Evolutionary conservation across 2,888 invertebrate genomes (phyloP), one percentile per base, ranked within the genome.

Genomic region (Ophion slaviceki): DNA sequence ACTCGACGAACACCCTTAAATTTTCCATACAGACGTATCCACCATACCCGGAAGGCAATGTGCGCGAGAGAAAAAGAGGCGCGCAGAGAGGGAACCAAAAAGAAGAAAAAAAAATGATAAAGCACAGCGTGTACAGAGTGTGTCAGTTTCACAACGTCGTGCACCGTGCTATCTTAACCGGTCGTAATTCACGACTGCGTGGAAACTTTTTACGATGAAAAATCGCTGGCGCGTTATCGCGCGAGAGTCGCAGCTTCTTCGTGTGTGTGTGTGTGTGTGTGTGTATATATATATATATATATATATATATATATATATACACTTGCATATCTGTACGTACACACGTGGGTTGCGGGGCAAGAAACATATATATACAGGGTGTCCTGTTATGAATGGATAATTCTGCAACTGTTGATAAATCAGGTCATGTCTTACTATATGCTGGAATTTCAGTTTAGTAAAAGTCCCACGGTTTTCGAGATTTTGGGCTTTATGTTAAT

Each of bases 171-270:
- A 88, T 87, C 87, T 87, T 84, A 87, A 87, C 85, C 78, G 84
- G 75, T 79, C 84, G 85, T 87, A 87, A 87, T 87, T 85, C 82
- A 87, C 83, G 71, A 70, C 74, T 75, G 72, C 74, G 77, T 72
- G 67, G 70, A 75, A 86, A 87, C 80, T 87, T 87, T 87, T 85
- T 85, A 85, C 85, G 71, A 87, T 85, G 87, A 88, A 88, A 88
- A 87, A 88, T 88, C 82, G 77, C 75, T 75, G 79, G 76, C 80
- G 80, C 80, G 79, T 67, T 86, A 87, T 87, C 84, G 83, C 83
- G 71, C 47, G 79, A 61, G 79, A 3, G 59, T 20, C 24, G 57
- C 40, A 53, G 64, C 11, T 20, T 20, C 59, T 57, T 28, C 62
- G 40, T 40, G 11, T 4, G 14, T 53, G 3, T 53, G 3, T 53